These are phyloP conservation scores for Electrona antarctica DNA, from an alignment of 2,113 vertebrate species.

Conservation along the genomic window DNA sequence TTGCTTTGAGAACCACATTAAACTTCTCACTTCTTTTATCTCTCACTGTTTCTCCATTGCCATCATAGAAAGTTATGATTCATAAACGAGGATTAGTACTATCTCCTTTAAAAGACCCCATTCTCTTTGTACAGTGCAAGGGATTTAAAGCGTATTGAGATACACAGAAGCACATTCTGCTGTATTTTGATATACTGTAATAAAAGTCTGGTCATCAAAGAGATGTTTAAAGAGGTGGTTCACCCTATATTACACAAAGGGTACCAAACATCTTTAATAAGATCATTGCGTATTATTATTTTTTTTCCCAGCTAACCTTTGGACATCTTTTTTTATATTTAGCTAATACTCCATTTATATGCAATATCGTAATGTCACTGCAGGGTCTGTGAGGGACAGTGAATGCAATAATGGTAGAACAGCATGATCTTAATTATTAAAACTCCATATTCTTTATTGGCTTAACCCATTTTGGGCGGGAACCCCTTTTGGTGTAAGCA, in stretches of 20 bases:
- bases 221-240: background rate
- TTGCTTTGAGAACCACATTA: constrained; percentile 50
- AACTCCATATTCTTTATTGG: constrained; percentile 67
- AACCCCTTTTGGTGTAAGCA: no score
- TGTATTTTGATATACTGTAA: background rate
- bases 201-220: background rate
- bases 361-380: constrained; percentile 43
- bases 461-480: no score
- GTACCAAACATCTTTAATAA: background rate
- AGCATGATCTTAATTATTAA: constrained; percentile 70
- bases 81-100: constrained; percentile 21
- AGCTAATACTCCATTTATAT: constrained; percentile 56
- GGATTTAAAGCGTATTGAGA: constrained; percentile 20
- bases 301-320: constrained; percentile 8
- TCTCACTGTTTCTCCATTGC: constrained; percentile 4
- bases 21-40: constrained; percentile 32
- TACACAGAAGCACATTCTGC: constrained; percentile 1
- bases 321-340: constrained; percentile 35
- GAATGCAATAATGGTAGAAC: constrained; percentile 49
- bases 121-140: constrained; percentile 32
- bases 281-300: background rate
- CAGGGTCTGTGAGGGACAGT: constrained; percentile 31
- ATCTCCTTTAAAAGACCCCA: constrained; percentile 23
- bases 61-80: constrained; percentile 42
- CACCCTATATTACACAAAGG: background rate